Conservation (phyloP, 1,140 invertebrate genomes). For the Hylaeus volcanicus region DNA sequence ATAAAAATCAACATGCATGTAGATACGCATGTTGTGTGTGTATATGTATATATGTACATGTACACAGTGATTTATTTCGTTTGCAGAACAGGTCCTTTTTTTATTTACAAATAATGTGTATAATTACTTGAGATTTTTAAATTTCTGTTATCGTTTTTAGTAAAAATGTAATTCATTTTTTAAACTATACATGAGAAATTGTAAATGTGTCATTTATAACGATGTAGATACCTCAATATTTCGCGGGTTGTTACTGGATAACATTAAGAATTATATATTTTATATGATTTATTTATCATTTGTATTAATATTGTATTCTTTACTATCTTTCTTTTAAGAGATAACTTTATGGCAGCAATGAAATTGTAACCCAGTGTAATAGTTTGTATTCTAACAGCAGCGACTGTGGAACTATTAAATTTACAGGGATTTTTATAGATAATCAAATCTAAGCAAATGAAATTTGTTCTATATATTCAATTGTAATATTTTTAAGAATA, state of each 20-base stretch:
- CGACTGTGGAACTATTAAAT: slow-evolving; percentile 16
- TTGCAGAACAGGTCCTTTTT: not conserved
- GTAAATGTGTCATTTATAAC: not conserved
- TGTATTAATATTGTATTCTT: slow-evolving; percentile 11
- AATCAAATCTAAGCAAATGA: not conserved
- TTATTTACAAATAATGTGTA: not conserved
- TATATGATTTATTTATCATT: slow-evolving; percentile 40
- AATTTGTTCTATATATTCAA: slow-evolving; percentile 34
- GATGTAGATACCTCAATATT: not conserved
- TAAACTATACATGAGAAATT: slow-evolving; percentile 15
- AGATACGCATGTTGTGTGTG: too few species aligned
- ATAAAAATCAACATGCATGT: not conserved
- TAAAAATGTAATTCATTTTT: not conserved
- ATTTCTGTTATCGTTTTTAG: not conserved
- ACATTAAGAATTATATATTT: slow-evolving; percentile 17
- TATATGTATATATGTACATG: not conserved
- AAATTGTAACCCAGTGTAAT: slow-evolving; percentile 30
- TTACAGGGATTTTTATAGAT: not conserved
- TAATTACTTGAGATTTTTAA: not conserved
- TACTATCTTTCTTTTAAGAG: slow-evolving; percentile 17
- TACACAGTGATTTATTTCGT: not conserved
- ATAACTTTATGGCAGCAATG: slow-evolving; percentile 20
- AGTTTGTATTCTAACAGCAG: slow-evolving; percentile 28
- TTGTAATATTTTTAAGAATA: slow-evolving; percentile 47
- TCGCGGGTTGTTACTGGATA: not conserved